These are phyloP conservation scores for Miopithecus talapoin DNA, from an alignment of 2,797 vertebrate genomes.

Conservation along the genomic window DNA sequence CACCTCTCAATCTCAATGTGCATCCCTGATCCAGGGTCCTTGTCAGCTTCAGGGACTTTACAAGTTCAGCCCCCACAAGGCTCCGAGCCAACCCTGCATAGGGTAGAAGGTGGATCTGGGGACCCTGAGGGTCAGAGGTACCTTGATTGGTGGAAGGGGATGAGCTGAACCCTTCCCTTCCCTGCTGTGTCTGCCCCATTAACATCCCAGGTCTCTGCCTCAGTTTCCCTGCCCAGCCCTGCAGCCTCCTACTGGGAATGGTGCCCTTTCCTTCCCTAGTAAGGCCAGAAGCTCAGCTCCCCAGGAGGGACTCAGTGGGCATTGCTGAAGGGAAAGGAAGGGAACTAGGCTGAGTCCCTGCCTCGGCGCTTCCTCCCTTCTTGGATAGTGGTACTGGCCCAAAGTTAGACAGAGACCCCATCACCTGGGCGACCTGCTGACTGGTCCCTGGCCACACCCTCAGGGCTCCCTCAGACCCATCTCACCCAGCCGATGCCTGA, in stretches of 20 bases:
- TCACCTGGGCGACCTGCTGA: background rate
- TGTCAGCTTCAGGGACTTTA: background rate
- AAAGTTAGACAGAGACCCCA: background rate
- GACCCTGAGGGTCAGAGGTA: background rate
- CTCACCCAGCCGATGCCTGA: background rate
- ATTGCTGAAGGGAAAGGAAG: background rate
- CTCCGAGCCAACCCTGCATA: background rate
- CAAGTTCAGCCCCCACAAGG: background rate
- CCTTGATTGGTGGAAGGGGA: background rate
- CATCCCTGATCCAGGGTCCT: background rate
- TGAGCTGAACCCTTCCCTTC: background rate
- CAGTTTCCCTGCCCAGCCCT: background rate
- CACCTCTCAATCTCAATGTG: background rate
- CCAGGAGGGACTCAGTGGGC: background rate
- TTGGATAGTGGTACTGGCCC: background rate
- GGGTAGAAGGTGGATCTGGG: background rate
- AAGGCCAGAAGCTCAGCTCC: background rate
- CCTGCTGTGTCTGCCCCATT: rapidly evolving
- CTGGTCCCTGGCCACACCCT: background rate
- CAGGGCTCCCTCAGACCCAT: background rate
- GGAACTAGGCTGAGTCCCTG: background rate
- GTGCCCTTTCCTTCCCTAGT: background rate
- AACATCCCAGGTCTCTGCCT: background rate
- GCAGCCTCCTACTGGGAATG: background rate
- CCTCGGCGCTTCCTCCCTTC: no score